Base-by-base conservation (phyloP, 2,888 invertebrate species). In the Plagodis pulveraria region DNA sequence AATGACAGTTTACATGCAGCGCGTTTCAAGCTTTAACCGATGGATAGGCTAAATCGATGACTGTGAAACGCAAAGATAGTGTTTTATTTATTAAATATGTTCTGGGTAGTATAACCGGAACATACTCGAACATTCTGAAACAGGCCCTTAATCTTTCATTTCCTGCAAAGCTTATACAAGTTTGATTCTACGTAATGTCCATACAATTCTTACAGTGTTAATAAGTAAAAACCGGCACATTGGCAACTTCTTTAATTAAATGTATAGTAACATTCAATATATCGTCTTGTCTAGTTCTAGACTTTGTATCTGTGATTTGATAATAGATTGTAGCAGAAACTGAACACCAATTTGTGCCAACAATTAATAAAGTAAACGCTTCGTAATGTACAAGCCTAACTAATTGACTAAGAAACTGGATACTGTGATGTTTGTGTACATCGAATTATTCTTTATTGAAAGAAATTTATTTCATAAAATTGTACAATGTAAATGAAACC, bases 321-420 rank as follows among this genome's bases (percentile, higher is more conserved):
- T 66, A 73, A 74, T 80, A 81, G 73, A 76, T 70, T 67, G 52
- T 77, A 80, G 72, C 71, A 69, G 70, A 71, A 77, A 73, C 71
- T 52, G 68, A 79, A 87, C 83, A 83, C 79, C 81, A 84, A 83
- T 78, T 82, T 81, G 87, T 89, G 87, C 87, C 88, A 87, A 87
- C 81, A 35, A 7, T 56, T 54, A 50, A 55, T 50, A 51, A 72
- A 71, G 63, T 72, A 73, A 73, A 72, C 65, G 65, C 70, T 74
- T 52, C 53, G 35, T 33, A 38, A 50, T 49, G 33, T 58, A 40
- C 40, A 51, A 10, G n/a, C 12, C 6, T 12, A n/a, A 5, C 34
- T 46, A 36, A 7, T 51, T 52, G 58, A 11, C 45, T 58, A 36
- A 44, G 50, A 46, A 43, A 50, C 10, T 50, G 36, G 34, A 11